Evolutionary conservation across 2,888 invertebrate species (phyloP).

Genomic region (Entomobrya proxima): DNA sequence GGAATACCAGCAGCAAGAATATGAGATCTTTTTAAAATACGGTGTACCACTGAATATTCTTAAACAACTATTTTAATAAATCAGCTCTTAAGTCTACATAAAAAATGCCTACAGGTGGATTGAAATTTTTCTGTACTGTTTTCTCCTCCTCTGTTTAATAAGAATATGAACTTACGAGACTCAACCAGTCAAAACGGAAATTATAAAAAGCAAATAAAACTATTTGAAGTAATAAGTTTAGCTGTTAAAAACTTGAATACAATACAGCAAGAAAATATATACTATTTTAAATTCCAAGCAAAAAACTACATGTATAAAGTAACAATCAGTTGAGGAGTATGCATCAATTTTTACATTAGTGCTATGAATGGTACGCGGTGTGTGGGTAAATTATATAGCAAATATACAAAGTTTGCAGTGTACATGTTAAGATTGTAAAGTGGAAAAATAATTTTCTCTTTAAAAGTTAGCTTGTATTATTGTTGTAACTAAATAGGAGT

Average conservation of each 20-base stretch:
- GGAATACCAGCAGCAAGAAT: not conserved
- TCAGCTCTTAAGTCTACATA: not conserved
- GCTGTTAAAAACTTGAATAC: not conserved
- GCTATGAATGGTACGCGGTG: too few relatives aligned
- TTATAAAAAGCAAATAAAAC: slow-evolving; percentile 45
- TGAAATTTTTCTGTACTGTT: not conserved
- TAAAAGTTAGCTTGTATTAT: too few relatives aligned
- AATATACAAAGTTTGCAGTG: too few relatives aligned
- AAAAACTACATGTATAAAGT: not conserved
- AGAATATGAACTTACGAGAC: slow-evolving; percentile 33
- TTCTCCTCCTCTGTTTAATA: not conserved
- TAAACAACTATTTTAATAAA: not conserved
- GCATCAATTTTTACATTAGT: slow-evolving; percentile 29
- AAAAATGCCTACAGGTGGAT: not conserved
- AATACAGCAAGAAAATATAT: slow-evolving; percentile 4
- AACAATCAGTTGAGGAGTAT: slow-evolving; percentile 31
- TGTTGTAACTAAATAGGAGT: too few relatives aligned
- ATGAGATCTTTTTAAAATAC: slow-evolving; percentile 36
- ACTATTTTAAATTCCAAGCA: slow-evolving; percentile 33
- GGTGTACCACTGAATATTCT: slow-evolving; percentile 41
- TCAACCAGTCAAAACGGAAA: slow-evolving; percentile 29
- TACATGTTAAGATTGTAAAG: too few relatives aligned
- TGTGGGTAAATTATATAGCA: too few relatives aligned
- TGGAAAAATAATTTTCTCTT: too few relatives aligned
- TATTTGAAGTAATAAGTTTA: slow-evolving; percentile 1